Percentiles rank a stretch among this genome's conserved stretches.
Evolutionary conservation across 2,113 vertebrate species (phyloP).

Genomic region (Brienomyrus brachyistius): DNA sequence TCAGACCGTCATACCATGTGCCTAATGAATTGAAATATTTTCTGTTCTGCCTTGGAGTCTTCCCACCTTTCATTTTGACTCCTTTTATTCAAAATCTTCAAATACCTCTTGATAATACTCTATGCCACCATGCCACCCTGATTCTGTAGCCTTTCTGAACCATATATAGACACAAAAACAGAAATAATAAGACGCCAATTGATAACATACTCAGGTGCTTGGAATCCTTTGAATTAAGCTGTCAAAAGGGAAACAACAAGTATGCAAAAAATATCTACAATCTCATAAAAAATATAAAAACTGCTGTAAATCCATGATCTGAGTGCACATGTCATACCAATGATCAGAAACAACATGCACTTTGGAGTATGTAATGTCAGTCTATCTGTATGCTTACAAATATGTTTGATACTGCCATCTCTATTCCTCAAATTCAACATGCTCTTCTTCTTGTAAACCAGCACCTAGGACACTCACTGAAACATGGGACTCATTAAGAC

Average conservation of each 20-base stretch:
- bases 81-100: neutral
- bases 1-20: neutral
- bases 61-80: neutral
- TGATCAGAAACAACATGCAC: neutral
- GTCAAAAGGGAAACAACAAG: neutral
- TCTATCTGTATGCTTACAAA: neutral
- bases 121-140: neutral
- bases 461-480: neutral
- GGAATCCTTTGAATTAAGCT: neutral
- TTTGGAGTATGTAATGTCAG: neutral
- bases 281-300: neutral
- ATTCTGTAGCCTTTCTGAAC: neutral
- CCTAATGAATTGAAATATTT: neutral
- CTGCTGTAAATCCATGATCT: neutral
- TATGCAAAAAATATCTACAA: neutral
- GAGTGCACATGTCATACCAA: neutral
- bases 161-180: neutral
- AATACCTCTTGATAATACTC: neutral
- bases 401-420: neutral
- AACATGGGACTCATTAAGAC: neutral
- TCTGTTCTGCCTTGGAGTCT: neutral
- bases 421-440: neutral
- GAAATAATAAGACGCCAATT: neutral
- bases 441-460: neutral
- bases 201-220: neutral